A percentile compares a stretch with the other conserved stretches of the same genome.
phyloP scores from a whole-genome alignment of 1,140 invertebrate species.

The Wasmannia auropunctata region DNA sequence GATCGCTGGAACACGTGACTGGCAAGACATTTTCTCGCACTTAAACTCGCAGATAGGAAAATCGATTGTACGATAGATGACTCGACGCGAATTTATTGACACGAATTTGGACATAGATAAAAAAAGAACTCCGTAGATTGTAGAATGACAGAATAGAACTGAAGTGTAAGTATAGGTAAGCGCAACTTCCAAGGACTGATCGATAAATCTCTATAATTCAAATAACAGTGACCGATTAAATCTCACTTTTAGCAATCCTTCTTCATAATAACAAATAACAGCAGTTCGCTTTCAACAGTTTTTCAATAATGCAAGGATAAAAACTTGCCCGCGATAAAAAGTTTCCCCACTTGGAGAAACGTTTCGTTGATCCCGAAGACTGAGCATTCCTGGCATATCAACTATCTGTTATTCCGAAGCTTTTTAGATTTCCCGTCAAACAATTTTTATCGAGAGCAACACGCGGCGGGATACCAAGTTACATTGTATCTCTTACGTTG shows the following conservation, averaged over 20 bases:
- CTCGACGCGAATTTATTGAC: constrained; percentile 17
- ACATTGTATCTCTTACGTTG: neutral
- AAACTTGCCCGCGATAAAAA: neutral
- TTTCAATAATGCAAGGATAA: neutral
- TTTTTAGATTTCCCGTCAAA: neutral
- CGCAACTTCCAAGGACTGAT: neutral
- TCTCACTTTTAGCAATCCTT: neutral
- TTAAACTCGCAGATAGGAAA: constrained; percentile 33
- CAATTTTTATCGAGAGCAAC: neutral
- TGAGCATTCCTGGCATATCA: neutral
- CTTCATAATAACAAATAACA: neutral
- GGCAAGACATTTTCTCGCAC: constrained; percentile 40
- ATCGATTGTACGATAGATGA: constrained; percentile 29
- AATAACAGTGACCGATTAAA: neutral
- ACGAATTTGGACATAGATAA: neutral
- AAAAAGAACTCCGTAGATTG: neutral
- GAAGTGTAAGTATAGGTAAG: neutral
- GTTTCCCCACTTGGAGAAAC: neutral
- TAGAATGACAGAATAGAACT: too few species aligned
- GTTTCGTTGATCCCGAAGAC: neutral
- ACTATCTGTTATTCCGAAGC: neutral
- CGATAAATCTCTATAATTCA: neutral
- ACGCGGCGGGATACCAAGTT: neutral
- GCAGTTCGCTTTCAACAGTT: neutral
- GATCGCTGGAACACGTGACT: constrained; percentile 48